phyloP scores from a whole-genome alignment of 2,113 vertebrate genomes.

The Progne subis region DNA sequence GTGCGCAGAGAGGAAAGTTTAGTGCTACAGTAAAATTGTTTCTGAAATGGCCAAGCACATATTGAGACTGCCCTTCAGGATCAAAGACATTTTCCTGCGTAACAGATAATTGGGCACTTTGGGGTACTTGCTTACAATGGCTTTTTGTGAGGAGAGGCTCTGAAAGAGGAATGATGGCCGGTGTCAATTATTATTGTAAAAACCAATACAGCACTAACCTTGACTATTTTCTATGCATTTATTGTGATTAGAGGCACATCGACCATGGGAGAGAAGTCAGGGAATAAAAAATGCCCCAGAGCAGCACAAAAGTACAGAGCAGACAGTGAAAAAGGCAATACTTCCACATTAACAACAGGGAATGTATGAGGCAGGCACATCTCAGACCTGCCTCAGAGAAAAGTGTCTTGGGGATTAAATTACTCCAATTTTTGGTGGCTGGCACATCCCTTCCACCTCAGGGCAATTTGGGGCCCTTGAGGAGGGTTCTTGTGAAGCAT shows the following conservation, averaged over 20 bases:
- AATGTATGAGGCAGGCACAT: background rate
- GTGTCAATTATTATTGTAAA: background rate
- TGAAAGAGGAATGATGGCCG: background rate
- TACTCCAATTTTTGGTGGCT: background rate
- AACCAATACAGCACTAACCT: background rate
- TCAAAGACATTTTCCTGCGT: background rate
- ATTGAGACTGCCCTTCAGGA: background rate
- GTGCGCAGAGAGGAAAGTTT: background rate
- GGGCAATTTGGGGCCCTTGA: background rate
- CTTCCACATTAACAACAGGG: background rate
- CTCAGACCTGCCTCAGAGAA: background rate
- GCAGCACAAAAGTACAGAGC: background rate
- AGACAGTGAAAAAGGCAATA: background rate
- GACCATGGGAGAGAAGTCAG: background rate
- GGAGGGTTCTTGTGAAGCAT: background rate
- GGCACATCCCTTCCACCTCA: rapidly evolving
- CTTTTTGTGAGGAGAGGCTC: background rate
- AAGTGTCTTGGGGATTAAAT: background rate
- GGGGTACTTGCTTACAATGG: background rate
- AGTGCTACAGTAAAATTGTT: background rate
- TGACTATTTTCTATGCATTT: background rate
- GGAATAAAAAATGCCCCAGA: background rate
- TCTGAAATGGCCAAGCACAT: background rate
- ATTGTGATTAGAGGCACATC: background rate
- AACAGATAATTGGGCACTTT: background rate